Conservation (phyloP, 2,888 invertebrate species). For the Scaptomyza caliginosa region DNA sequence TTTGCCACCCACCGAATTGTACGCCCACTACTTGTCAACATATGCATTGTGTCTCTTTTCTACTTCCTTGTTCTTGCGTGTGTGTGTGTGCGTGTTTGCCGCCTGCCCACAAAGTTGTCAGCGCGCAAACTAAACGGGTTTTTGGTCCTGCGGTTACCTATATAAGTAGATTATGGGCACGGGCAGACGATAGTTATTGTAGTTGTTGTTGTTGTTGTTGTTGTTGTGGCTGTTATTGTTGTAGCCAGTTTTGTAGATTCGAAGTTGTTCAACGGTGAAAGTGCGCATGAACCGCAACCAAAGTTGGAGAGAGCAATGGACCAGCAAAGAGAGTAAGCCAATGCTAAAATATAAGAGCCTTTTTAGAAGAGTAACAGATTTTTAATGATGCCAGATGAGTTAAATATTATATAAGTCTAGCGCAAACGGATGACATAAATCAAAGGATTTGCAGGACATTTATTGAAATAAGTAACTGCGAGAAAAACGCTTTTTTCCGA, state of each 20-base stretch:
- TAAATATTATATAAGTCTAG: slow-evolving; percentile 52
- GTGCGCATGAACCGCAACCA: slow-evolving; percentile 34
- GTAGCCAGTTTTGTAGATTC: slow-evolving; percentile 28
- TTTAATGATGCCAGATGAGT: slow-evolving; percentile 48
- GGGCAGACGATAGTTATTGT: slow-evolving; percentile 18
- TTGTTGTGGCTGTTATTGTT: no score
- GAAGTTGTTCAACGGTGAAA: slow-evolving; percentile 30
- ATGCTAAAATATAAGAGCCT: slow-evolving; percentile 42
- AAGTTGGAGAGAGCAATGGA: slow-evolving; percentile 1
- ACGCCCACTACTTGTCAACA: slow-evolving; percentile 26
- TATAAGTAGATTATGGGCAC: slow-evolving; percentile 48
- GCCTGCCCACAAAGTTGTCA: slow-evolving; percentile 69
- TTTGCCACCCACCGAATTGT: slow-evolving; percentile 20
- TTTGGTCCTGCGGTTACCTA: slow-evolving; percentile 61
- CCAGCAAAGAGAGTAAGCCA: slow-evolving; percentile 12
- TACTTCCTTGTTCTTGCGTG: background rate
- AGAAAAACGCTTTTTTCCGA: background rate
- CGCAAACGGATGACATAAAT: slow-evolving; percentile 7
- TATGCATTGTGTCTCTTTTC: slow-evolving; percentile 16
- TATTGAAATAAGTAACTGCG: background rate
- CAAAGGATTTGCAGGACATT: background rate
- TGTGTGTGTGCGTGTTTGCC: slow-evolving; percentile 36
- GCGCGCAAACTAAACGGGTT: slow-evolving; percentile 66
- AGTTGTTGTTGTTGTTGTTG: slow-evolving; percentile 27
- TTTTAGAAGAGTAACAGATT: background rate